Evolutionary conservation across 2,113 vertebrate species (phyloP).

Genomic region (Ovis aries): DNA sequence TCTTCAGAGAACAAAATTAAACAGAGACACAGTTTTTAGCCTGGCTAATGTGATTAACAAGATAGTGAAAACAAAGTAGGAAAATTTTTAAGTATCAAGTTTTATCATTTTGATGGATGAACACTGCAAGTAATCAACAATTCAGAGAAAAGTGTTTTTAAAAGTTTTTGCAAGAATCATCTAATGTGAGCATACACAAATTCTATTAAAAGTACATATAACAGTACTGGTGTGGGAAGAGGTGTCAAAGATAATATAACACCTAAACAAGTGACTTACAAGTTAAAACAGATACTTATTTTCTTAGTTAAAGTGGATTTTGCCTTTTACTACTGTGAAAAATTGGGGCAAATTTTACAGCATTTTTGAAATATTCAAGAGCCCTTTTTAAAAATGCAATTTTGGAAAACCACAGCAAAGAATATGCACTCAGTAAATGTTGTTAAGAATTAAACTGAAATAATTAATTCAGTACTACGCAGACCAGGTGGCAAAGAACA

Average conservation of each 20-base stretch:
- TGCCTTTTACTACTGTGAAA: not conserved
- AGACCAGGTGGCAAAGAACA: not conserved
- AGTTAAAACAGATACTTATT: not conserved
- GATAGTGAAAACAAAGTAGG: not conserved
- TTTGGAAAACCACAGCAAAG: not conserved
- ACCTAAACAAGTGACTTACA: not conserved
- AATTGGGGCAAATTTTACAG: not conserved
- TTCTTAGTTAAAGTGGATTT: not conserved
- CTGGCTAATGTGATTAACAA: not conserved
- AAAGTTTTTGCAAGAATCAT: not conserved
- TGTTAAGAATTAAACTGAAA: constrained; percentile 38
- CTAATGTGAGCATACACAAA: not conserved
- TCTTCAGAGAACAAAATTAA: not conserved
- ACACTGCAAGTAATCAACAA: not conserved
- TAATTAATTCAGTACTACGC: not conserved
- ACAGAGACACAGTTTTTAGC: not conserved
- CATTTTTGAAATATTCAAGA: not conserved
- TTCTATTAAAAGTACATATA: not conserved
- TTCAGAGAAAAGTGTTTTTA: not conserved
- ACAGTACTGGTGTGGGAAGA: not conserved
- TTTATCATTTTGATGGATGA: not conserved
- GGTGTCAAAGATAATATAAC: not conserved
- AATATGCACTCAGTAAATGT: not conserved
- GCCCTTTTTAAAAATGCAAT: not conserved
- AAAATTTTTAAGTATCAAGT: not conserved